These are phyloP conservation scores for Aporophyla nigra DNA, from an alignment of 2,888 invertebrate species.

Conservation along the genomic window DNA sequence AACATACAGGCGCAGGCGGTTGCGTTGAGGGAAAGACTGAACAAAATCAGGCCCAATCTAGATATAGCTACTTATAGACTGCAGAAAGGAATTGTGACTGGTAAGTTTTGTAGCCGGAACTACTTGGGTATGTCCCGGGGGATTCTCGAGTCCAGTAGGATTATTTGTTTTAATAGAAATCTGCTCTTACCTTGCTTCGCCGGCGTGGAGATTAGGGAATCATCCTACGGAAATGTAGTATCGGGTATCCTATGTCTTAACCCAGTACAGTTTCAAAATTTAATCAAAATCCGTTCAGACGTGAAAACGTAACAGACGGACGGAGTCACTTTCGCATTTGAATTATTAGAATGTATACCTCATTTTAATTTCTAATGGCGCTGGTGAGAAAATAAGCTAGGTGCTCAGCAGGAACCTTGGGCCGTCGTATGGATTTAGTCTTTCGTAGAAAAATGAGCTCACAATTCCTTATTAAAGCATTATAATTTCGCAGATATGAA, in stretches of 20 bases:
- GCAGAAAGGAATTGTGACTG: slow-evolving; percentile 93
- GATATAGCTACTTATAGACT: slow-evolving; percentile 93
- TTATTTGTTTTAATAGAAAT: neutral
- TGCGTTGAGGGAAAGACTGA: slow-evolving; percentile 92
- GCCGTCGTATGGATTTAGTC: too few species aligned
- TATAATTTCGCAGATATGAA: slow-evolving; percentile 92
- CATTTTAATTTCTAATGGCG: neutral
- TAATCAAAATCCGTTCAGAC: neutral
- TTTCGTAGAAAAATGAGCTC: neutral
- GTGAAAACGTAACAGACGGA: neutral
- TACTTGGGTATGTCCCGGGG: neutral
- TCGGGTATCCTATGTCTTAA: too few species aligned
- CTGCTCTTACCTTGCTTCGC: neutral
- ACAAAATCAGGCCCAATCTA: slow-evolving; percentile 92
- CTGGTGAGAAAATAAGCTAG: too few species aligned
- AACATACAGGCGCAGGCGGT: slow-evolving; percentile 94
- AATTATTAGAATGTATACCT: neutral
- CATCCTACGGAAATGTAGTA: too few species aligned
- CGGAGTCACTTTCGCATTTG: neutral
- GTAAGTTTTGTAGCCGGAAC: slow-evolving; percentile 80
- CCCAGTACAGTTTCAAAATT: neutral
- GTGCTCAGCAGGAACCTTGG: neutral
- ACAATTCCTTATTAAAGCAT: neutral
- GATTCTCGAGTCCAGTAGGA: neutral
- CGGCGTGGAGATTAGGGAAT: too few species aligned